These are phyloP conservation scores for Tychaedon coryphoeus DNA, from an alignment of 2,113 vertebrate genomes.

Conservation along the genomic window DNA sequence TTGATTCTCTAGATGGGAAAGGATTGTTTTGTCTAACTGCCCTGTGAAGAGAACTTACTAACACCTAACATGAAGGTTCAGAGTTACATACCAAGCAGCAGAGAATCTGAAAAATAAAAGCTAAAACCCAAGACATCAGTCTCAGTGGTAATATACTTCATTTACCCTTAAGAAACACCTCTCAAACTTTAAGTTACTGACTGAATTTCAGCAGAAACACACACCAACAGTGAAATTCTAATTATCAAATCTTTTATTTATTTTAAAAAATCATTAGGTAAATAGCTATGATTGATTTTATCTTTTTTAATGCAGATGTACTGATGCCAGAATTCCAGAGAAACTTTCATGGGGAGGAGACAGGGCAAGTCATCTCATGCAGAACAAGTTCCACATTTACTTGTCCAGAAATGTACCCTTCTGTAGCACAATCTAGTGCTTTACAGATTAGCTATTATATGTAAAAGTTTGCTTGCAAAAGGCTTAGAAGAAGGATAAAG, in stretches of 20 bases:
- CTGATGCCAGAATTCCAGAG: neutral
- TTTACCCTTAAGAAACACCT: neutral
- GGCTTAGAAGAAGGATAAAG: neutral
- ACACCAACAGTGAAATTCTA: neutral
- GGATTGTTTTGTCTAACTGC: too few relatives aligned
- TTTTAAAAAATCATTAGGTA: neutral
- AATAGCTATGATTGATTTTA: neutral
- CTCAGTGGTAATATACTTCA: neutral
- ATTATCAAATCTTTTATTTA: constrained; percentile 7
- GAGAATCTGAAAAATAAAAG: too few relatives aligned
- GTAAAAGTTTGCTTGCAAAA: neutral
- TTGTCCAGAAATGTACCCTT: neutral
- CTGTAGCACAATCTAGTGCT: neutral
- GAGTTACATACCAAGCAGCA: too few relatives aligned
- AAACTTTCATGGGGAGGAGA: neutral
- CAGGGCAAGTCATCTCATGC: neutral
- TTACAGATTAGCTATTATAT: neutral
- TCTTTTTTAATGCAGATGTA: neutral
- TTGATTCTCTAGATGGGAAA: too few relatives aligned
- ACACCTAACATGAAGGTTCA: too few relatives aligned
- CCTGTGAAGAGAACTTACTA: too few relatives aligned
- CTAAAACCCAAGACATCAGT: too few relatives aligned
- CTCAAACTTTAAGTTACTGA: neutral
- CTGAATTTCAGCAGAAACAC: neutral
- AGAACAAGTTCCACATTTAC: neutral